phyloP scores from a whole-genome alignment of 2,888 invertebrate genomes.

The Tipula unca region DNA sequence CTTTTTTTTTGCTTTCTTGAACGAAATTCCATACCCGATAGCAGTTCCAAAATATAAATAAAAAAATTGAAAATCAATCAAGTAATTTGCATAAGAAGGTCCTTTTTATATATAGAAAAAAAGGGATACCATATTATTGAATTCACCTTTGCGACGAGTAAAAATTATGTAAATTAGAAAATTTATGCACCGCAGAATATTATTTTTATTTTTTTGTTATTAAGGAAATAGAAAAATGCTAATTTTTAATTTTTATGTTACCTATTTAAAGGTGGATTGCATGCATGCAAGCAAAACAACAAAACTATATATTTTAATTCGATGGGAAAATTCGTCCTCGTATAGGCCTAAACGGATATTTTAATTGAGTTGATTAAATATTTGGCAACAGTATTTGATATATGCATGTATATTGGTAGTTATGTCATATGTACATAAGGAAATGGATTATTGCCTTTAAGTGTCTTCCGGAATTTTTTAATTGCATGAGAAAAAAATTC shows the following conservation, averaged over 20 bases:
- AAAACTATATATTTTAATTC: not conserved
- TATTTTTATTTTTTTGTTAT: not conserved
- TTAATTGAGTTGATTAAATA: not conserved
- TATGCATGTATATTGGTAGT: not conserved
- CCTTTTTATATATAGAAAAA: not conserved
- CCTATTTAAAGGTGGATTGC: not conserved
- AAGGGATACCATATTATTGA: not conserved
- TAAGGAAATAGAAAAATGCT: not conserved
- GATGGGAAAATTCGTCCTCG: not conserved
- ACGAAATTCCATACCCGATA: not conserved
- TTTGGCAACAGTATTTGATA: constrained; percentile 14
- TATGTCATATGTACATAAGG: not conserved
- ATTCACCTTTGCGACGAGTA: constrained; percentile 14
- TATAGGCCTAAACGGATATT: not conserved
- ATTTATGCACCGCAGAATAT: not conserved
- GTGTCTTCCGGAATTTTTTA: not conserved
- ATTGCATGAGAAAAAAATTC: too few species aligned
- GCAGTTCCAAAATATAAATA: not conserved
- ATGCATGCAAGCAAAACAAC: not conserved
- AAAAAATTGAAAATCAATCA: not conserved
- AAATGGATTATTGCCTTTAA: not conserved
- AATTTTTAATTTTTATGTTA: not conserved
- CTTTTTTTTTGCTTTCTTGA: not conserved
- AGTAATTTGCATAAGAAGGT: constrained; percentile 8
- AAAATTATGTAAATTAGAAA: not conserved